A percentile compares a stretch with the other conserved stretches of the same genome.
These are phyloP conservation scores for Deroplatys truncata DNA, from an alignment of 2,888 invertebrate species.

Conservation along the genomic window DNA sequence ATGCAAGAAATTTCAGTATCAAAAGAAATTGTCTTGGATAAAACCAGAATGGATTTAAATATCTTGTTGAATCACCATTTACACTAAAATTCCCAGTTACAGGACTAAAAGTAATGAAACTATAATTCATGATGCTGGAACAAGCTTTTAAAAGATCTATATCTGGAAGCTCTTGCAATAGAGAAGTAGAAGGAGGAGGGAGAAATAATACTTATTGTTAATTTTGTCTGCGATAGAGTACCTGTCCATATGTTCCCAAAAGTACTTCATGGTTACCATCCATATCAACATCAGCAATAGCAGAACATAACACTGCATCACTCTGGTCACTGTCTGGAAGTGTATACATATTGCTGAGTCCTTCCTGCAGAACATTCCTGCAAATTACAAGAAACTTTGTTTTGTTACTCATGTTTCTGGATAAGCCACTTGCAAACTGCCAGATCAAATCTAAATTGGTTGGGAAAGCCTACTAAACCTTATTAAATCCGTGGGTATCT, in stretches of 20 bases:
- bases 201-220: too few species aligned
- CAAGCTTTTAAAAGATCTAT: too few species aligned
- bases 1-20: too few species aligned
- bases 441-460: too few species aligned
- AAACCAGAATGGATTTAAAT: too few species aligned
- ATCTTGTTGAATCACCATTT: too few species aligned
- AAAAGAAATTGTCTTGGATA: too few species aligned
- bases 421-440: not conserved
- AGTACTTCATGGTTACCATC: constrained; percentile 65
- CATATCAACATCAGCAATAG: constrained; percentile 64
- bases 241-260: constrained; percentile 64
- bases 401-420: not conserved
- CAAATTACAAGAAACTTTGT: constrained; percentile 29
- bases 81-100: too few species aligned
- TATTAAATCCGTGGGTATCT: not conserved
- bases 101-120: too few species aligned
- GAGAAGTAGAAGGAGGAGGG: too few species aligned
- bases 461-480: not conserved
- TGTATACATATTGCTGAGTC: constrained; percentile 46
- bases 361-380: constrained; percentile 50
- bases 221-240: constrained; percentile 34
- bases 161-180: too few species aligned
- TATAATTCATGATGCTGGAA: too few species aligned
- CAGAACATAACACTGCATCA: constrained; percentile 58
- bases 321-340: constrained; percentile 51